Conservation (phyloP, 2,888 invertebrate species). For the Gastracanthus pulcherrimus region DNA sequence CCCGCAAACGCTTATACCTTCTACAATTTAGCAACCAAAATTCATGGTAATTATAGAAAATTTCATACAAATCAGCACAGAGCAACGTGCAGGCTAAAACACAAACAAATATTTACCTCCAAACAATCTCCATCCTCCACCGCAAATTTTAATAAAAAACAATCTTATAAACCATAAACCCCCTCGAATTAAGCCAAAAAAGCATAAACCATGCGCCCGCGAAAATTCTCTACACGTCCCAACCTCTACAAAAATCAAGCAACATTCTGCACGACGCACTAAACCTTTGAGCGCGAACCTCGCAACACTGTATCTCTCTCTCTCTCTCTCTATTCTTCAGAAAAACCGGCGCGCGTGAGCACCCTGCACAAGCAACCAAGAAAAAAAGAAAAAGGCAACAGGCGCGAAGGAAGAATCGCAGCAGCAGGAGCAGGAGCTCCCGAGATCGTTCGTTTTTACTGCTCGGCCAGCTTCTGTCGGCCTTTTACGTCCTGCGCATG, state of each 20-base stretch:
- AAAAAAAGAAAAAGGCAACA: conserved; percentile 19
- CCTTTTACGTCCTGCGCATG: conserved; percentile 65
- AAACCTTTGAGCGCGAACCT: no score
- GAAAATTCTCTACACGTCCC: background rate
- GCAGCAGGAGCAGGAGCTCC: conserved; percentile 36
- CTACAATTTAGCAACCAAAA: no score
- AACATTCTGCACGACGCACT: background rate
- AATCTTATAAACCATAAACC: background rate
- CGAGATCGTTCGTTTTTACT: conserved; percentile 65
- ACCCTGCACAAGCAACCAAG: background rate
- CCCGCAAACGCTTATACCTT: no score
- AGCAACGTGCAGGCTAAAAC: no score
- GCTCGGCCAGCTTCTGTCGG: conserved; percentile 53
- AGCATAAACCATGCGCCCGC: no score
- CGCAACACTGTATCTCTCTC: no score
- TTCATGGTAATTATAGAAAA: no score
- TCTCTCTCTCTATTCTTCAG: no score
- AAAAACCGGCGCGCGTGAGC: background rate
- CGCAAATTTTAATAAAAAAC: background rate
- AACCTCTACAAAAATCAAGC: background rate
- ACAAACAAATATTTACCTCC: no score
- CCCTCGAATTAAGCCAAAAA: background rate
- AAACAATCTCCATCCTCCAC: background rate
- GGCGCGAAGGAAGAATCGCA: conserved; percentile 41
- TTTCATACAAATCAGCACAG: no score